Evolutionary conservation across 1,140 invertebrate species (phyloP).

Genomic region (Antheraea pernyi): DNA sequence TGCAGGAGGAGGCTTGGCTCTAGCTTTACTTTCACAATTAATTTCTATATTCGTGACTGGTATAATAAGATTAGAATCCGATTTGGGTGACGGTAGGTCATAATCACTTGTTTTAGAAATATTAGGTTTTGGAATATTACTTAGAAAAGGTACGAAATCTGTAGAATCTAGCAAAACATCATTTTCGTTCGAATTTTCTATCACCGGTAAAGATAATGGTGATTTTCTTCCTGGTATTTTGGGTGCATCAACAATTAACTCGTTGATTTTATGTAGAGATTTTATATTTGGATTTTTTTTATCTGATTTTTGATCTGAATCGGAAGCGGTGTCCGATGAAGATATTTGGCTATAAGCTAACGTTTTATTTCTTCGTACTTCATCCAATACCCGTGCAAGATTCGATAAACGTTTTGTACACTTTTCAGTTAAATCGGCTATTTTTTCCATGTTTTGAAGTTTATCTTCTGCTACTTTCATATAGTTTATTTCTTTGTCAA

Average conservation of each 20-base stretch:
- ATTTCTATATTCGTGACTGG: slow-evolving; percentile 9
- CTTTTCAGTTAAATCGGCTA: slow-evolving; percentile 76
- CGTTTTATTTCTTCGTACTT: slow-evolving; percentile 79
- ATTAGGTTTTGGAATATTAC: slow-evolving; percentile 55
- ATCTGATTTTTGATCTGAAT: slow-evolving; percentile 50
- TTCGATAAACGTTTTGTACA: slow-evolving; percentile 78
- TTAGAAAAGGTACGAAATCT: slow-evolving; percentile 46
- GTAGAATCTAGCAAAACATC: slow-evolving; percentile 9
- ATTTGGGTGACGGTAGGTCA: not conserved
- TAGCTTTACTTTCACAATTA: slow-evolving; percentile 26
- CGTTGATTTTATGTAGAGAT: not conserved
- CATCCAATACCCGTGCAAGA: slow-evolving; percentile 77
- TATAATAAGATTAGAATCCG: slow-evolving; percentile 18
- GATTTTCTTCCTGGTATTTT: slow-evolving; percentile 11
- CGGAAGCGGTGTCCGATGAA: slow-evolving; percentile 57
- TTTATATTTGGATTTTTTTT: slow-evolving; percentile 26
- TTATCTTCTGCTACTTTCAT: slow-evolving; percentile 66
- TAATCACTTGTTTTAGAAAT: slow-evolving; percentile 24
- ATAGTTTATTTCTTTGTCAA: slow-evolving; percentile 52
- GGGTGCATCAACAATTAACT: not conserved
- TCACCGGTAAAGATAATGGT: slow-evolving; percentile 11
- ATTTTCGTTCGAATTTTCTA: slow-evolving; percentile 17
- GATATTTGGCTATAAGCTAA: slow-evolving; percentile 63
- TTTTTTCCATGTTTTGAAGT: slow-evolving; percentile 72
- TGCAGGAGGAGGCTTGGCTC: slow-evolving; percentile 61